Evolutionary conservation across 2,113 vertebrate species (phyloP).

Genomic region (Argyrosomus japonicus): DNA sequence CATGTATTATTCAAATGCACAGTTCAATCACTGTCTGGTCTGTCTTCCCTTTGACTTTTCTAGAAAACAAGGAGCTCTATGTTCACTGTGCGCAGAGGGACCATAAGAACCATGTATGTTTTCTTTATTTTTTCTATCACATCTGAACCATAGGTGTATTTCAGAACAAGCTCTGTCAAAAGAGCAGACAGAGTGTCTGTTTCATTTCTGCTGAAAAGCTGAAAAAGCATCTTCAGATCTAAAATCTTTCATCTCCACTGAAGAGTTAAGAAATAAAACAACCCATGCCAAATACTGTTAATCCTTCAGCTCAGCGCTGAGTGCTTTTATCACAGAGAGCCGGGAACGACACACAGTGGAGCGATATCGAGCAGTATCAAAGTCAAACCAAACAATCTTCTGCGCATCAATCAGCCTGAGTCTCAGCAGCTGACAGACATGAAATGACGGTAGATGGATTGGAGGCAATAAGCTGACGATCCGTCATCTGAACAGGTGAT

Average conservation of each 20-base stretch:
- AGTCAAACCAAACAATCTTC: constrained; percentile 31
- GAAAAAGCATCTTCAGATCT: not conserved
- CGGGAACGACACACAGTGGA: not conserved
- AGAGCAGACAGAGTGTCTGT: not conserved
- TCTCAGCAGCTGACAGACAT: not conserved
- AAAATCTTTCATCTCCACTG: constrained; percentile 8
- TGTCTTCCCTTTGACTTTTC: constrained; percentile 20
- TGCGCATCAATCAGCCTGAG: constrained; percentile 45
- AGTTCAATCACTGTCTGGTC: constrained; percentile 38
- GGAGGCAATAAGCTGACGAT: constrained; percentile 27
- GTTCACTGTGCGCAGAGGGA: constrained; percentile 19
- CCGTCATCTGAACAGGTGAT: constrained; percentile 30
- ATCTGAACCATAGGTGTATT: not conserved
- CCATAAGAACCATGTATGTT: not conserved
- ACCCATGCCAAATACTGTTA: not conserved
- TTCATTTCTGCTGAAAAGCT: not conserved
- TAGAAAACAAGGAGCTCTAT: constrained; percentile 46
- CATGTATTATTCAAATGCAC: constrained; percentile 62
- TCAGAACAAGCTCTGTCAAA: constrained; percentile 2
- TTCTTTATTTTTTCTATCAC: not conserved
- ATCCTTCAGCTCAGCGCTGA: constrained; percentile 16
- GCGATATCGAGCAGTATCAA: not conserved
- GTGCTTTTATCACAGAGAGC: constrained; percentile 25
- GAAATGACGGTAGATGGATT: constrained; percentile 16
- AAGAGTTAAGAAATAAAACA: constrained; percentile 20